phyloP scores from a whole-genome alignment of 2,888 invertebrate genomes.

The Ormyrus thymus region DNA sequence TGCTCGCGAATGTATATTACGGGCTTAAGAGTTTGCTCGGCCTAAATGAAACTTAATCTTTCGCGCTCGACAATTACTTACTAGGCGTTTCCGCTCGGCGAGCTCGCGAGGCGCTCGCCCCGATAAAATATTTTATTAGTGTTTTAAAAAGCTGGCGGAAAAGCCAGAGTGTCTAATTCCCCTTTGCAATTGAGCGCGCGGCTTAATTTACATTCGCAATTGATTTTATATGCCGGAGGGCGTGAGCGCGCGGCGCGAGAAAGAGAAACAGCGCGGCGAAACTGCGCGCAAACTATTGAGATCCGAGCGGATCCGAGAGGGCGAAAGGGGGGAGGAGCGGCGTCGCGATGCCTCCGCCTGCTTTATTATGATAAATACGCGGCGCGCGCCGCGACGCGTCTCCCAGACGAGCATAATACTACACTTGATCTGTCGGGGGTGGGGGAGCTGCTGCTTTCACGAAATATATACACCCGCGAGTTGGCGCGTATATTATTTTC shows the following conservation, averaged over 20 bases:
- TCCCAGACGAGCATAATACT: conserved; percentile 46
- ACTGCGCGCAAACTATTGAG: neutral
- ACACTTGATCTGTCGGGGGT: conserved; percentile 46
- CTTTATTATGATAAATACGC: conserved; percentile 55
- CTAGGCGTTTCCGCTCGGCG: too few relatives aligned
- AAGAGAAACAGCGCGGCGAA: neutral
- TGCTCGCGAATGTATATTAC: too few relatives aligned
- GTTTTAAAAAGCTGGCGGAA: too few relatives aligned
- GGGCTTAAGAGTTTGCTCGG: too few relatives aligned
- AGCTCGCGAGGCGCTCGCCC: too few relatives aligned
- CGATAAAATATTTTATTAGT: too few relatives aligned
- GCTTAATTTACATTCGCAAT: conserved; percentile 28
- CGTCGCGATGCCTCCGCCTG: conserved; percentile 40
- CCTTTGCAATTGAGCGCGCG: neutral
- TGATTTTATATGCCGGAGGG: conserved; percentile 23
- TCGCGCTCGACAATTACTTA: too few relatives aligned
- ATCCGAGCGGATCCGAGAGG: neutral
- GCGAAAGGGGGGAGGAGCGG: conserved; percentile 7
- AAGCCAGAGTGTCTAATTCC: too few relatives aligned
- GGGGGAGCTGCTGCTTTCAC: neutral
- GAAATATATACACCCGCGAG: neutral
- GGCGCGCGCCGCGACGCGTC: neutral
- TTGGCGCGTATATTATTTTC: conserved; percentile 48
- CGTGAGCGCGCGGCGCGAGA: neutral
- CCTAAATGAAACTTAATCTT: too few relatives aligned